phyloP scores from a whole-genome alignment of 2,797 vertebrate species.

The Toxotes lorentzi region DNA sequence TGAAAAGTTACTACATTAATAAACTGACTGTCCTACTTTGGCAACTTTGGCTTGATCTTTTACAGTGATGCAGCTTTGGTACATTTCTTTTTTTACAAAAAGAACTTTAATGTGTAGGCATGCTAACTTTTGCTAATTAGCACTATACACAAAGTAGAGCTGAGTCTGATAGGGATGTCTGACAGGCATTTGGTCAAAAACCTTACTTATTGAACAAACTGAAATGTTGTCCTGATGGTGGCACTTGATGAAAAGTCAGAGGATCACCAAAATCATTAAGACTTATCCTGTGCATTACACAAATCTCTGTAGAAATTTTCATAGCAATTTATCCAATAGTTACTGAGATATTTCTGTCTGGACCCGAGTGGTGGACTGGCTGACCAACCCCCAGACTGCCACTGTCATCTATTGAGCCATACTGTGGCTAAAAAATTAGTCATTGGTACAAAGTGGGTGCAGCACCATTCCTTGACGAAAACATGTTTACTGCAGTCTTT shows the following conservation, averaged over 20 bases:
- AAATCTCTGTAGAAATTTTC: background rate
- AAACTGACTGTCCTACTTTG: slow-evolving; percentile 5
- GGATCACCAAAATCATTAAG: background rate
- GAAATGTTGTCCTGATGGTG: background rate
- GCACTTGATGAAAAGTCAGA: background rate
- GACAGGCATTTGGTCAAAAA: background rate
- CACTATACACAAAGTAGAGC: background rate
- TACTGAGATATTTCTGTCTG: background rate
- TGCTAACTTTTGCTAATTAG: background rate
- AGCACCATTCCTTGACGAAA: slow-evolving; percentile 14
- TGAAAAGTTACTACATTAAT: background rate
- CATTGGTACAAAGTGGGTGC: slow-evolving; percentile 2
- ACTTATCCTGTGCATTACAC: background rate
- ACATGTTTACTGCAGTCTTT: slow-evolving; percentile 30
- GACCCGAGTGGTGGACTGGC: background rate
- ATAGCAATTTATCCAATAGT: background rate
- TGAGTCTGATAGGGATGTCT: background rate
- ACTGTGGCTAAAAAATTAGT: background rate
- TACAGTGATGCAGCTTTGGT: background rate
- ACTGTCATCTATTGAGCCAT: background rate
- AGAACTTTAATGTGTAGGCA: background rate
- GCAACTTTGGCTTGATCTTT: background rate
- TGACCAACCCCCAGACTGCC: background rate
- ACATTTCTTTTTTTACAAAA: slow-evolving; percentile 5
- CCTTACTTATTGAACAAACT: background rate